Evolutionary conservation across 2,888 invertebrate species (phyloP).

Genomic region (Sialis fuliginosa): DNA sequence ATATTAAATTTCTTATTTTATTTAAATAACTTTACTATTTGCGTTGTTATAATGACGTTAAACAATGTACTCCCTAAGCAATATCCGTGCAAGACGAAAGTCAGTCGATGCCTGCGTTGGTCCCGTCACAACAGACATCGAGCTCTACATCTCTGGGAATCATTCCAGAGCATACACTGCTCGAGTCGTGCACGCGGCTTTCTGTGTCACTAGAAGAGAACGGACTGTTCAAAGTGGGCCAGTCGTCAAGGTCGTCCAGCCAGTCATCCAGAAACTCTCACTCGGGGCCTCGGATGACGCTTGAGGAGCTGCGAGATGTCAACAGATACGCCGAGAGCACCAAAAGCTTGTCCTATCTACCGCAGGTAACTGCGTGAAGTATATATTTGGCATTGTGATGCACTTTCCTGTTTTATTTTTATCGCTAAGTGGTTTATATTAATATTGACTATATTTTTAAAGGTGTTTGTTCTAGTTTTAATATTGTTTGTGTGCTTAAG

Average conservation of each 20-base stretch:
- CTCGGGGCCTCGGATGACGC: constrained; percentile 54
- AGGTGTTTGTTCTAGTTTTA: too few species aligned
- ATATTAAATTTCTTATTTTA: too few species aligned
- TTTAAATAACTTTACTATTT: too few species aligned
- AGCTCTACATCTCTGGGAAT: constrained; percentile 53
- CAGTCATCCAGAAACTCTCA: constrained; percentile 36
- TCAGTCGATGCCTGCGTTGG: constrained; percentile 71
- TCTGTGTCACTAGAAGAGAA: constrained; percentile 78
- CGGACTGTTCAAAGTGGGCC: constrained; percentile 48
- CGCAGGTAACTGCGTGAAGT: constrained; percentile 49
- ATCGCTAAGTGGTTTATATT: too few species aligned
- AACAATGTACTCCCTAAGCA: constrained; percentile 25
- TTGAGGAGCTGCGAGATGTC: constrained; percentile 69
- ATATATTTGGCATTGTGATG: too few species aligned
- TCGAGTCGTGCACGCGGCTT: constrained; percentile 71
- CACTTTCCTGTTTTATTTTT: too few species aligned
- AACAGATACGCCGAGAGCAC: constrained; percentile 86
- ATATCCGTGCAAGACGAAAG: constrained; percentile 77
- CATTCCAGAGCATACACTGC: constrained; percentile 70
- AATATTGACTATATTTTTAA: too few species aligned
- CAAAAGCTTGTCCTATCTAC: constrained; percentile 77
- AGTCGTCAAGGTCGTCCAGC: constrained; percentile 54
- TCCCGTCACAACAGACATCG: constrained; percentile 36
- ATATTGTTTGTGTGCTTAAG: too few species aligned
- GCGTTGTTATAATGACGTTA: too few species aligned